These are phyloP conservation scores for Camelus dromedarius DNA, from an alignment of 2,113 vertebrate genomes.

Conservation along the genomic window DNA sequence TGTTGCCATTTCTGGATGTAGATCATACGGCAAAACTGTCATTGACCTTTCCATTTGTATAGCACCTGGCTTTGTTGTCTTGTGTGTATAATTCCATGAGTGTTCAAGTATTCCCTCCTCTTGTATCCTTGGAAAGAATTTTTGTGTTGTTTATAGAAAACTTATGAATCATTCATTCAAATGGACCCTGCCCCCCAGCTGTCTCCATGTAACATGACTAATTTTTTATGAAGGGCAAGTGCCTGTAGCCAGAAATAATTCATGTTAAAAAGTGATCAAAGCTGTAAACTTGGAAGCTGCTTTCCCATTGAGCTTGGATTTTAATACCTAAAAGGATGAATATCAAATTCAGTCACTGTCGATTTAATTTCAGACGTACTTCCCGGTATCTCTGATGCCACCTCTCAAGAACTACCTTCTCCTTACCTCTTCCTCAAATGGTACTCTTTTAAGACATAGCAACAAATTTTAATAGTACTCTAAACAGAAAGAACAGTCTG, in stretches of 20 bases:
- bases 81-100: not conserved
- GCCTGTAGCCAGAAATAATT: slow-evolving; percentile 10
- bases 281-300: slow-evolving; percentile 30
- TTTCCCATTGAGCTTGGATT: slow-evolving; percentile 29
- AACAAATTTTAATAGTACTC: slow-evolving; percentile 46
- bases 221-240: slow-evolving; percentile 59
- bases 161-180: slow-evolving; percentile 48
- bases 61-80: not conserved
- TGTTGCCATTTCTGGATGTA: slow-evolving; percentile 48
- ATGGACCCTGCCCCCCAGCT: not conserved
- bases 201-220: not conserved
- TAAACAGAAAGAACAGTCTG: slow-evolving; percentile 30
- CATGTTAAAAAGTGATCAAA: slow-evolving; percentile 52
- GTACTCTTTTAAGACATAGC: not conserved
- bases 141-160: slow-evolving; percentile 62
- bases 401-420: not conserved
- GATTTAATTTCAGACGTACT: not conserved
- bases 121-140: slow-evolving; percentile 44
- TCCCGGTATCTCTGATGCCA: not conserved
- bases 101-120: slow-evolving; percentile 1
- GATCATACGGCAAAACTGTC: not conserved
- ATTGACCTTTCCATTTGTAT: slow-evolving; percentile 52
- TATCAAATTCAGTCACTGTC: slow-evolving; percentile 25
- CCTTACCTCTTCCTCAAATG: not conserved
- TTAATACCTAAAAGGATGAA: slow-evolving; percentile 1